Base-by-base conservation (phyloP, 2,113 vertebrate species). In the Lepus timidus region DNA sequence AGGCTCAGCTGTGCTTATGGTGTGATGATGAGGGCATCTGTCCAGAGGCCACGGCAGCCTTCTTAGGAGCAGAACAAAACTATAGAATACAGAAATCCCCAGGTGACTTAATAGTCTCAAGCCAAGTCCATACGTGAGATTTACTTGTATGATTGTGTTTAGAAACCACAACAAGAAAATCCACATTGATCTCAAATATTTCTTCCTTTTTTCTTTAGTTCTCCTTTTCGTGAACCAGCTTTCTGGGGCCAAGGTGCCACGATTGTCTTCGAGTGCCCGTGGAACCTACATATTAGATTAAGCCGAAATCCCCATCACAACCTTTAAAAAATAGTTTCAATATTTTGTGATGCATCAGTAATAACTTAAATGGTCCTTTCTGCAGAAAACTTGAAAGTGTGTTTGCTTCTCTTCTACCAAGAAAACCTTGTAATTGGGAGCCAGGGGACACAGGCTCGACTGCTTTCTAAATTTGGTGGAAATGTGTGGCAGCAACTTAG, bases 391-490 rank as follows among this genome's bases (percentile, higher is more conserved):
- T 16, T 87, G 52, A 36, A 83, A 73, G 17, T 36, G 19, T 58
- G 68, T 96, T 94, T 85, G 55, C 65, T 73, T 92, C 23, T 92
- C 17, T 86, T 80, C 31, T 76, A 67, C 36, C 16, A 88, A 62
- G 76, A 36, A 92, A 87, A 55, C 70, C 17, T 92, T 80, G 36
- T 31, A 36, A 61, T 16, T 27, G 55, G 79, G 12, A 87, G 4
- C 33, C 13, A 44, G 29, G 58, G 25, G 39, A 22, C 27, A 22
- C n/a, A 49, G 55, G 8, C 31, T 44, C 65, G 61, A 39, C 65
- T 16, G 88, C 76, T 94, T 96, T 78, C 76, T 93, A 78, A 82
- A 70, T 84, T 64, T 74, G 75, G 52, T 64, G 49, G 80, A 78
- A 71, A 71, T 78, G 36, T 81, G 79, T 93, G 89, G 27, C 80